Evolutionary conservation across 2,888 invertebrate species (phyloP).

Genomic region (Rhimphoctona megacephalus): DNA sequence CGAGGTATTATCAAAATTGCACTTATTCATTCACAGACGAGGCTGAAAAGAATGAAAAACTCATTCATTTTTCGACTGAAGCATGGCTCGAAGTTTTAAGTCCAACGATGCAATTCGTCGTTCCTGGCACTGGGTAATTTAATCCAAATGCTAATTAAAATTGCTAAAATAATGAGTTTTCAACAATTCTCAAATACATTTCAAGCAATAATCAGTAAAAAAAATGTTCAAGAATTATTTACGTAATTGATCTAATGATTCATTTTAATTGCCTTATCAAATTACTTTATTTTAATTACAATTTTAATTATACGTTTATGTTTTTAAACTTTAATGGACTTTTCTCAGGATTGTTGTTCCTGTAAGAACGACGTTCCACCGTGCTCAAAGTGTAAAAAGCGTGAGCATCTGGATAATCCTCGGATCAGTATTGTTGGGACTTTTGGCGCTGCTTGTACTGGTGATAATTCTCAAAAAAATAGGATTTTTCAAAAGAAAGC

Average conservation of each 20-base stretch:
- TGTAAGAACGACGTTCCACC: constrained; percentile 74
- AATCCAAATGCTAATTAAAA: not conserved
- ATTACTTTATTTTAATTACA: not conserved
- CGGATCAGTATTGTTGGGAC: constrained; percentile 74
- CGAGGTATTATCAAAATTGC: not conserved
- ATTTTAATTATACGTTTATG: not conserved
- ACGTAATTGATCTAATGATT: no score
- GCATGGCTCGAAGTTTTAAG: constrained; percentile 71
- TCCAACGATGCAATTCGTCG: constrained; percentile 62
- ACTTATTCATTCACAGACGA: constrained; percentile 25
- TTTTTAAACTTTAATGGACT: not conserved
- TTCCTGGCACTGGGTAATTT: constrained; percentile 67
- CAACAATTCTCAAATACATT: not conserved
- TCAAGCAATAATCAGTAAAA: not conserved
- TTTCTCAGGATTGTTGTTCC: constrained; percentile 63
- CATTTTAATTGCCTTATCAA: no score
- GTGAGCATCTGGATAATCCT: constrained; percentile 75
- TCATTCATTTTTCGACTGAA: constrained; percentile 71
- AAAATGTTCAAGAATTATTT: not conserved
- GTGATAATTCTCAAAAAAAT: constrained; percentile 66
- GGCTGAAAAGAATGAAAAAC: constrained; percentile 46
- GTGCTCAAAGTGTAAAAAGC: constrained; percentile 55
- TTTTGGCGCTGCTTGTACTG: constrained; percentile 71
- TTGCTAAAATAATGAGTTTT: not conserved
- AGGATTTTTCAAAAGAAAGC: constrained; percentile 71